Conservation (phyloP, 2,113 vertebrate genomes). For the Copsychus sechellarum region DNA sequence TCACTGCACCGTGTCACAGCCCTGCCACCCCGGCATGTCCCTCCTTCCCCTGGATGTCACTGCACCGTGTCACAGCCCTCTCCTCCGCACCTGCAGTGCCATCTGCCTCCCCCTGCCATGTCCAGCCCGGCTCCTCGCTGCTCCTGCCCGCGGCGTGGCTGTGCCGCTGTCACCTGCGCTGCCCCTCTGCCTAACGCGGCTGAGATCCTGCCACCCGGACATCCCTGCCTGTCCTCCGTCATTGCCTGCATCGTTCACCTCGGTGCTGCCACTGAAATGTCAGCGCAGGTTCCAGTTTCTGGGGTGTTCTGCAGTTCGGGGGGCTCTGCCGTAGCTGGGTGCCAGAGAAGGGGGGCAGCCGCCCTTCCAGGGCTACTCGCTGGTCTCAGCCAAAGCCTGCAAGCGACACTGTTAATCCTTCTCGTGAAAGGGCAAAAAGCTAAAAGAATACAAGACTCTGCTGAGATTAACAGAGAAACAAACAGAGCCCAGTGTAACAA, state of each 20-base stretch:
- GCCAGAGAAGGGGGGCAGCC: background rate
- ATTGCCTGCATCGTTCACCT: rapidly evolving
- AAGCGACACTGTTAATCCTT: background rate
- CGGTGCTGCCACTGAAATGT: background rate
- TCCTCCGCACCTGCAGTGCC: background rate
- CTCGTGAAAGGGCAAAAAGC: conserved; percentile 54
- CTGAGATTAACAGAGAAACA: conserved; percentile 58
- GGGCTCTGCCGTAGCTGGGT: background rate
- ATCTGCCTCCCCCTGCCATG: background rate
- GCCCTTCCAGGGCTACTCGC: background rate
- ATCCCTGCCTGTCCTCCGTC: background rate
- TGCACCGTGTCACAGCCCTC: background rate
- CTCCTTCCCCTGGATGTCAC: background rate
- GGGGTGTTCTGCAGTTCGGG: background rate
- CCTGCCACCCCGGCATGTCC: background rate
- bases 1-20: too few relatives aligned
- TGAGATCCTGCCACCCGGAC: too few relatives aligned
- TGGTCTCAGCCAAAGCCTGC: background rate
- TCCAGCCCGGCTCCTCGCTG: rapidly evolving
- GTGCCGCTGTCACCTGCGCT: background rate
- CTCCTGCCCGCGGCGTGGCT: background rate
- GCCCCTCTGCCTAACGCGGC: rapidly evolving
- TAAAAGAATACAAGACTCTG: conserved; percentile 51
- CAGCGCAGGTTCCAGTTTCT: background rate
- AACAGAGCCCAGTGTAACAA: conserved; percentile 24